Percentiles rank a stretch among this genome's conserved stretches.
These are phyloP conservation scores for Enoplosus armatus DNA, from an alignment of 2,797 vertebrate genomes.

Conservation along the genomic window DNA sequence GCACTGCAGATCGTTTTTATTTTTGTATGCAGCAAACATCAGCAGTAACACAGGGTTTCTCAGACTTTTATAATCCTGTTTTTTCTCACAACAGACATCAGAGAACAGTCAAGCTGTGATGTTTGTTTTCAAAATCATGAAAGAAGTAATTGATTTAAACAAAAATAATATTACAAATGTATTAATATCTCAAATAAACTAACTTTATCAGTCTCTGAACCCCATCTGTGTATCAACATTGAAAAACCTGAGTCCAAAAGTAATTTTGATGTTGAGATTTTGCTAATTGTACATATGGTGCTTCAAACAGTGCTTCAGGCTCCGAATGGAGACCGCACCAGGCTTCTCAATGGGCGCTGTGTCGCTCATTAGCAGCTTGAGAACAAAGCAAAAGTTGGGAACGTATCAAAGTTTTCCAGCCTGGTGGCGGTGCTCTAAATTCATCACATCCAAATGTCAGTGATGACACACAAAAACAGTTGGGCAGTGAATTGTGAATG, in stretches of 20 bases:
- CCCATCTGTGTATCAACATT: constrained; percentile 41
- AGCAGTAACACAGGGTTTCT: neutral
- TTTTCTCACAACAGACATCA: neutral
- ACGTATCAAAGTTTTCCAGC: constrained; percentile 40
- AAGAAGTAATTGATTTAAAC: constrained; percentile 1
- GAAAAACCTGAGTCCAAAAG: constrained; percentile 1
- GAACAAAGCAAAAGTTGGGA: constrained; percentile 53
- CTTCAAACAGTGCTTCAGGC: constrained; percentile 34
- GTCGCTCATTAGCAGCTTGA: constrained; percentile 54
- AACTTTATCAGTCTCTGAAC: constrained; percentile 8
- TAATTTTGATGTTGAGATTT: constrained; percentile 2
- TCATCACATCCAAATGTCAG: constrained; percentile 67
- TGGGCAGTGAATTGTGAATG: constrained; percentile 44
- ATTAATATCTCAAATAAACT: neutral
- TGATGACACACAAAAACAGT: constrained; percentile 68
- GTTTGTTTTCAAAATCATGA: neutral
- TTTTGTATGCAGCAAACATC: constrained; percentile 6
- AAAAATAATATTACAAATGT: neutral
- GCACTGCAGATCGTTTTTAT: constrained; percentile 34
- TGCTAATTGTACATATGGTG: constrained; percentile 20
- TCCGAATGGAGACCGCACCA: constrained; percentile 14
- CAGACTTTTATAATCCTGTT: constrained; percentile 1
- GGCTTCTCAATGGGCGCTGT: constrained; percentile 19
- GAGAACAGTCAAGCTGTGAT: neutral
- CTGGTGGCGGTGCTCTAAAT: constrained; percentile 48